Percentiles rank a stretch among this genome's conserved stretches.
phyloP scores from a whole-genome alignment of 2,113 vertebrate genomes.

The Potamarius usumacintae region DNA sequence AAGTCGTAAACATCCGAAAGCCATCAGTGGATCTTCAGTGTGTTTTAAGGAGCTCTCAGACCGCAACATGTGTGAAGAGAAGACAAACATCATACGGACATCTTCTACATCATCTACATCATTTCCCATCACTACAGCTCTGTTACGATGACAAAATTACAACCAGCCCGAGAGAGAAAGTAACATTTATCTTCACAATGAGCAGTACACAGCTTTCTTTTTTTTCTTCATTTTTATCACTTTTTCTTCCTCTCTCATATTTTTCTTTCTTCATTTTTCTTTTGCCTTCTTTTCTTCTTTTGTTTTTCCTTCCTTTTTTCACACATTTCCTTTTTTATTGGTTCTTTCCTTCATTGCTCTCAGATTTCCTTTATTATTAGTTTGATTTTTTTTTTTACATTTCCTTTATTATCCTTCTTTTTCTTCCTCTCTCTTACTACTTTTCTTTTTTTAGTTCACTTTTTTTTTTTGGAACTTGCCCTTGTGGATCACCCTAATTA shows the following conservation, averaged over 20 bases:
- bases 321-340: not conserved
- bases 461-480: no score
- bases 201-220: not conserved
- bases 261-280: not conserved
- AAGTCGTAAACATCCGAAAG: constrained; percentile 27
- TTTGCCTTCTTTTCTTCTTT: not conserved
- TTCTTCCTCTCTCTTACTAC: not conserved
- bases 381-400: not conserved
- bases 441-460: not conserved
- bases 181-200: not conserved
- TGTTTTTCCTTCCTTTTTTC: not conserved
- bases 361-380: not conserved
- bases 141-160: constrained; percentile 10
- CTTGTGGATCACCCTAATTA: no score
- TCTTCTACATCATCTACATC: not conserved
- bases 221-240: not conserved
- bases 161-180: not conserved
- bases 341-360: not conserved
- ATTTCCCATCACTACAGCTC: constrained; percentile 14
- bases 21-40: not conserved
- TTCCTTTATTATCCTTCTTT: not conserved
- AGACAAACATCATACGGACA: constrained; percentile 26
- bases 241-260: not conserved
- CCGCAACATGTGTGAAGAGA: constrained; percentile 36
- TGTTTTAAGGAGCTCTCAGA: constrained; percentile 1